Evolutionary conservation across 2,113 vertebrate genomes (phyloP), one percentile per base, ranked within the genome.

Genomic region (Myrmecobius fasciatus): DNA sequence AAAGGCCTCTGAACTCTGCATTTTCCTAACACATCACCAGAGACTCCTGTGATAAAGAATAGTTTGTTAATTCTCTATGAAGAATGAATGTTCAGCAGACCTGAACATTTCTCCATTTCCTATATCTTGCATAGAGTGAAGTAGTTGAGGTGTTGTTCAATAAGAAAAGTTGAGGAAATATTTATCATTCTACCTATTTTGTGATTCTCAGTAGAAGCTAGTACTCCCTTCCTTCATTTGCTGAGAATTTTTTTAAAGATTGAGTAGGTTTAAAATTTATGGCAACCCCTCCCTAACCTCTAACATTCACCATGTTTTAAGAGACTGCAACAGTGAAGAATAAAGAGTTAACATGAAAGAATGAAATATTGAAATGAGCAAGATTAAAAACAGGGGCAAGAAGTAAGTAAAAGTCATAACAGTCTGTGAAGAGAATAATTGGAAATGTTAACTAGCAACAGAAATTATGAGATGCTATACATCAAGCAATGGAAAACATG

Each of bases 21-120:
- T 97, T 97, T 97, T 91, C 93, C 89, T 94, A 96, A 95, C 94
- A 53, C 93, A 67, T 96, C 96, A 91, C 92, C 49, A 96, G 75
- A 97, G 94, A 53, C 48, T 95, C 91, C 95, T 93, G 43, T 94
- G 54, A 96, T 92, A 90, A 96, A 98, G 94, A 96, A 94, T 89
- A 90, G 95, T 95, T 92, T 95, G 93, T 96, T 94, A 95, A 90
- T 96, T 96, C 28, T 91, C 95, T 93, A 75, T 31, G 43, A 92
- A 95, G 97, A 97, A 93, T 96, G 95, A 89, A 2, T 97, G 94
- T 56, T 97, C 96, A 93, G 2, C 95, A 94, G 94, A 91, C 89
- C 26, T n/a, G 91, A 93, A 96, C 94, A 94, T 92, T 54, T 96
- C 95, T 94, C 11, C 36, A 46, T 94, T 96, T 97, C 91, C 91